Evolutionary conservation across 2,888 invertebrate genomes (phyloP).

Genomic region (Plusia festucae): DNA sequence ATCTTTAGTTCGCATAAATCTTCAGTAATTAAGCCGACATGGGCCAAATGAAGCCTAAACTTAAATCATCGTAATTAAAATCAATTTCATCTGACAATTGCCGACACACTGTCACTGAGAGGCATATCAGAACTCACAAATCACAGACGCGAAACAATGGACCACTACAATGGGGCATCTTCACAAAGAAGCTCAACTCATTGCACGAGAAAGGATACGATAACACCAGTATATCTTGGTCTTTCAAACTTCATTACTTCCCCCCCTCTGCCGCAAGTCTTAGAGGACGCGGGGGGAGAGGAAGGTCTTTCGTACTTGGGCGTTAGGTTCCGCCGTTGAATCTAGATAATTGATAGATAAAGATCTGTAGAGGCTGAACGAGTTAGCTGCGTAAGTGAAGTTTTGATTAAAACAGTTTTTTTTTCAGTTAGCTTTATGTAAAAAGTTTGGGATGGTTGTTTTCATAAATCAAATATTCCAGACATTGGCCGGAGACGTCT

Average conservation of each 20-base stretch:
- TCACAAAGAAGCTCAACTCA: conserved; percentile 68
- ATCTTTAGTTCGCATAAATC: conserved; percentile 25
- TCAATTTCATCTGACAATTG: conserved; percentile 62
- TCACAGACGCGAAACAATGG: conserved; percentile 63
- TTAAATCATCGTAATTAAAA: conserved; percentile 64
- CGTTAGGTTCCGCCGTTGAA: conserved; percentile 42
- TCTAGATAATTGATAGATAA: conserved; percentile 75
- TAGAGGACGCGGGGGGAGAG: conserved; percentile 11
- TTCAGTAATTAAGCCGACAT: conserved; percentile 28
- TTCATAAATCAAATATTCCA: conserved; percentile 14
- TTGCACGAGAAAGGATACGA: conserved; percentile 66
- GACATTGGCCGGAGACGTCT: neutral
- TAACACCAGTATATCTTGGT: conserved; percentile 60
- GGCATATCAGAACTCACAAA: conserved; percentile 71
- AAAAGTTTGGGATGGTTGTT: conserved; percentile 9
- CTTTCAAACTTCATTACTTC: conserved; percentile 61
- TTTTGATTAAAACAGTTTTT: conserved; percentile 24
- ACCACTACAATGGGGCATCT: conserved; percentile 66
- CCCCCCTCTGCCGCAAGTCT: conserved; percentile 18
- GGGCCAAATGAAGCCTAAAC: conserved; percentile 37
- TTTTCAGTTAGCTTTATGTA: conserved; percentile 25
- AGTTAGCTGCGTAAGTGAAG: conserved; percentile 39
- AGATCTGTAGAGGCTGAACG: conserved; percentile 62
- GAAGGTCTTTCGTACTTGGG: conserved; percentile 28
- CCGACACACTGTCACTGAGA: conserved; percentile 60